Conservation (phyloP, 2,113 vertebrate genomes). For the Neodon shergylaensis region DNA sequence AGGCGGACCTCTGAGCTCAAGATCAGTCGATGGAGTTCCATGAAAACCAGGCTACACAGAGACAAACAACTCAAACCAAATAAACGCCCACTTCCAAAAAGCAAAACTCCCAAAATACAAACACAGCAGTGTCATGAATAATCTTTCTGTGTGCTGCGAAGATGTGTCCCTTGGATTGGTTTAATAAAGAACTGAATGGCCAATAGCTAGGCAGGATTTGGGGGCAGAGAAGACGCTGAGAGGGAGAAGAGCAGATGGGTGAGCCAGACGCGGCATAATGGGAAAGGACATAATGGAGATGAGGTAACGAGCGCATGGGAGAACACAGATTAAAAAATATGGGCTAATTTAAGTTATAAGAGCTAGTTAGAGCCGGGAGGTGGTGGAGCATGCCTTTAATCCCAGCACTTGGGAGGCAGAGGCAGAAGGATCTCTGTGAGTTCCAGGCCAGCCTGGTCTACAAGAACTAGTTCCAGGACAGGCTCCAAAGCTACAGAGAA, state of each 20-base stretch:
- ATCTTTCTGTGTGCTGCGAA: background rate
- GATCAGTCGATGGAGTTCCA: background rate
- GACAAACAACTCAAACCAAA: background rate
- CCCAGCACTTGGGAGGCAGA: no score
- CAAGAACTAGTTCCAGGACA: no score
- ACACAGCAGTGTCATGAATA: background rate
- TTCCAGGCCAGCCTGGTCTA: no score
- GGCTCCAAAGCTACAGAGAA: no score
- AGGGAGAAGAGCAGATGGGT: background rate
- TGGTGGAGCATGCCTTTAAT: no score
- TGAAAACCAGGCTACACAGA: background rate
- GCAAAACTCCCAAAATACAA: background rate
- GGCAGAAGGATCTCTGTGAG: no score
- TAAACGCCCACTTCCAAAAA: background rate
- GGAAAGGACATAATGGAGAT: background rate
- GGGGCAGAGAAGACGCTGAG: background rate
- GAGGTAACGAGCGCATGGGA: background rate
- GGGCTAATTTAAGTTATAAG: background rate
- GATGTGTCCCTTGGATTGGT: background rate
- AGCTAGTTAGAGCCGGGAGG: background rate
- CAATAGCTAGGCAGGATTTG: background rate
- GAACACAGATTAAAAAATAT: background rate
- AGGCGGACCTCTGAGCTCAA: background rate
- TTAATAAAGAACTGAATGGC: background rate
- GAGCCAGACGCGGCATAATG: background rate